Evolutionary conservation across 2,113 vertebrate species (phyloP), one percentile per base, ranked within the genome.

Genomic region (Australoheros scitulus): DNA sequence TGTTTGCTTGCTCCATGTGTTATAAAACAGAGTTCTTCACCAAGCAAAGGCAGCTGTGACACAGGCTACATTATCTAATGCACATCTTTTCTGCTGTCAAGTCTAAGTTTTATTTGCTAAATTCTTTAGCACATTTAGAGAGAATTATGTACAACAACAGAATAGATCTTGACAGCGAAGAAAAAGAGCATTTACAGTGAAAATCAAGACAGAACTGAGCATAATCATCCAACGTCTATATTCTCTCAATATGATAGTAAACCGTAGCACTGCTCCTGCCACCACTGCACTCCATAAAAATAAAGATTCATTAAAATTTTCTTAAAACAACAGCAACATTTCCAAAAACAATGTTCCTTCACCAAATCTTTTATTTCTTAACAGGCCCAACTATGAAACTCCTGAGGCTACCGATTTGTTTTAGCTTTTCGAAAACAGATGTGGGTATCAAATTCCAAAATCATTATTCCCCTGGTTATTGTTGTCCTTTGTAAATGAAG

Each of bases 11-110:
- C 10, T 26, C 4, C 14, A 3, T 43, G 24, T 24, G 63, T 17
- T 17, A 13, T 7, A 43, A 0, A 64, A 0, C 11, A 22, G 1
- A 24, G 7, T 24, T 24, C 36, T 65, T 24, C 36, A 65, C 24
- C 43, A 17, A 43, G n/a, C 20, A 5, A n/a, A 56, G 52, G 61
- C 41, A 64, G 20, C 61, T 14, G 20, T 2, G 24, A 60, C 3
- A 64, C 11, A 38, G 11, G 0, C 34, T 14, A 43, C 13, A 13
- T 41, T 41, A 13, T 14, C 41, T 5, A 43, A 43, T 14, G 41
- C 4, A 41, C 10, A 41, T 5, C 43, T 15, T 47, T 47, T 47
- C 4, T 43, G 41, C 17, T 36, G 60, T 64, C 4, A n/a, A 22
- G 20, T 10, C 38, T 4, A 41, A 43, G 13, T 43, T 43, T 13